Evolutionary conservation across 37 sponge, comb jelly and placozoan genomes (phyloP), one percentile per base, ranked within the genome.

Genomic region (Chondrosia reniformis): DNA sequence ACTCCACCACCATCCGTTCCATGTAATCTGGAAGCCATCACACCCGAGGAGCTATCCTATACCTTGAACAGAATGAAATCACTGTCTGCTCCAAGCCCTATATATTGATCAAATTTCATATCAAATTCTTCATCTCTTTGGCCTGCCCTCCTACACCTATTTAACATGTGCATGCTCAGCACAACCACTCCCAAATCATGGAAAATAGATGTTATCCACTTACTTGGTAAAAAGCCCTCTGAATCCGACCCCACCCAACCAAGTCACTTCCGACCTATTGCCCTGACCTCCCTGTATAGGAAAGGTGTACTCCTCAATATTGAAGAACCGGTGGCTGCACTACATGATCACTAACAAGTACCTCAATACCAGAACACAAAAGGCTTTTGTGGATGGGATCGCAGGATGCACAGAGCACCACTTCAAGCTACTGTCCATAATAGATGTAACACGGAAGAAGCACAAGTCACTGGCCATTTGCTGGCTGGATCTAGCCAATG

Each of bases 401-500:
- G 56, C 71, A 56, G 81, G 81, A 27, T 80, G 81, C 56, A 67
- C 22, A 8, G 81, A 80, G 5, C 81, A 80, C 57, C 69, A 67
- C 17, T 36, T 71, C 42, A 71, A 67, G 25, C 56, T 80, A 1
- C 24, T 46, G 31, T 19, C 74, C 27, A 45, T 59, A n/a, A 2
- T 81, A 4, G 34, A 56, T 6, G 82, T 74, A 33, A 74, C 82
- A 12, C 74, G 57, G 30, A 39, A 4, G 12, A 72, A 81, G 59
- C 74, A 74, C 44, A 55, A 59, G 45, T 54, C 72, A 2, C 15
- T 57, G 9, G 21, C 74, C 24, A 56, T 72, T 2, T 69, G 72
- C 43, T 81, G 81, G 81, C 42, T 81, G 73, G 81, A 81, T 40
- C 25, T 81, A 31, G 74, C 74, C 25, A 81, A 81, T 57, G 81